These are phyloP conservation scores for Falco peregrinus DNA, from an alignment of 2,797 vertebrate genomes.

Conservation along the genomic window DNA sequence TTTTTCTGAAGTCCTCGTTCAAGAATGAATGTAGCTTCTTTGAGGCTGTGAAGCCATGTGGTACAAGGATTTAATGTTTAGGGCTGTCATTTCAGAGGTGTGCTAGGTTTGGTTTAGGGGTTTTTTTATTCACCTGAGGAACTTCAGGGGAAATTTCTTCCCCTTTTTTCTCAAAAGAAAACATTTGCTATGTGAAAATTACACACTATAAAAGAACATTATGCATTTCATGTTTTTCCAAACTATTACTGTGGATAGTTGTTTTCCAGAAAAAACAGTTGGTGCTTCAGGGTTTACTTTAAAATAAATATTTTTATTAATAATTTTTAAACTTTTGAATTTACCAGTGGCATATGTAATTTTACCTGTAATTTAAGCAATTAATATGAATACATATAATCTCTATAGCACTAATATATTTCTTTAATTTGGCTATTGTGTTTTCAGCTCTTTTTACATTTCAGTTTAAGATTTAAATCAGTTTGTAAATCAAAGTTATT, in stretches of 20 bases:
- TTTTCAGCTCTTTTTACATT: background rate
- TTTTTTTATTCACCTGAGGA: background rate
- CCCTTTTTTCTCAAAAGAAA: background rate
- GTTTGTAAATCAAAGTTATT: background rate
- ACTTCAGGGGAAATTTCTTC: background rate
- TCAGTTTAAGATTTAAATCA: background rate
- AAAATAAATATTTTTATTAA: background rate
- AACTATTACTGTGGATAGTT: background rate
- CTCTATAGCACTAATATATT: background rate
- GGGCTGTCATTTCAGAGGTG: background rate
- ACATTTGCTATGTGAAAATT: background rate
- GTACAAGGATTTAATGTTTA: background rate
- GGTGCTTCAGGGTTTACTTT: background rate
- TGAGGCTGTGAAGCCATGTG: background rate
- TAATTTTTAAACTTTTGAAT: background rate
- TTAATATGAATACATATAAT: background rate
- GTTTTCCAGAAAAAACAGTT: background rate
- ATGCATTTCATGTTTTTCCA: background rate
- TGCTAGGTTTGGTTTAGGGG: background rate
- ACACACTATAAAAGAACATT: rapidly evolving
- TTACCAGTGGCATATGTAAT: background rate
- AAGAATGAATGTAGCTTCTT: background rate
- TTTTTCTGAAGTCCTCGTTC: background rate
- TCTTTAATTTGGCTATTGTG: background rate
- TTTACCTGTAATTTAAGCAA: background rate